Percentiles rank a stretch among this genome's conserved stretches.
Evolutionary conservation across 2,888 invertebrate species (phyloP).

Genomic region (Microchrysa polita): DNA sequence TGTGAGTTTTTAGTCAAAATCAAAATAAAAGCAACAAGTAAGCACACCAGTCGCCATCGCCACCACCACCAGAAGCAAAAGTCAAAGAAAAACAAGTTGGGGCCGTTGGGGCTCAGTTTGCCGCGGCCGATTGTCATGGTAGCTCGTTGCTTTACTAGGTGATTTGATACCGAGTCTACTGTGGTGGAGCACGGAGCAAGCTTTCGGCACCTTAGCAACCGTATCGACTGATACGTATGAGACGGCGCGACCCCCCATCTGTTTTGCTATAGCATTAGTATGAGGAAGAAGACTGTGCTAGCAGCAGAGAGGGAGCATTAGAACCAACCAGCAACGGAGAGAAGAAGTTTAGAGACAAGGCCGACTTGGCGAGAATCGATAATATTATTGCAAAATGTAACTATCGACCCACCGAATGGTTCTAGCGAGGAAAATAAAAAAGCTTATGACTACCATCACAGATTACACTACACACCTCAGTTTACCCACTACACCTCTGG

Average conservation of each 20-base stretch:
- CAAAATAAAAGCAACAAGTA: not conserved
- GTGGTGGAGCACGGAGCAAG: not conserved
- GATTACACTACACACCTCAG: not conserved
- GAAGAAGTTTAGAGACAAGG: not conserved
- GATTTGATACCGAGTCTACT: no score
- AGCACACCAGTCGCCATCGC: not conserved
- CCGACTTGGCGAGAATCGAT: conserved; percentile 5
- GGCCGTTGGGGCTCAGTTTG: not conserved
- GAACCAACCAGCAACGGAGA: not conserved
- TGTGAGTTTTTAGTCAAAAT: not conserved
- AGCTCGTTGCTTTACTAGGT: no score
- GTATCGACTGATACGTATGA: not conserved
- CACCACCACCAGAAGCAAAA: not conserved
- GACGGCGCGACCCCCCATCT: not conserved
- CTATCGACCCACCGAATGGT: not conserved
- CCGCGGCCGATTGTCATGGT: not conserved
- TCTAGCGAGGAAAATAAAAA: not conserved
- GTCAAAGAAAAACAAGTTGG: conserved; percentile 7
- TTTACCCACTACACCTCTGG: not conserved
- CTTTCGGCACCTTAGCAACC: not conserved
- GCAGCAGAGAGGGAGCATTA: not conserved
- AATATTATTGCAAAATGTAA: not conserved
- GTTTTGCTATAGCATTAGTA: not conserved
- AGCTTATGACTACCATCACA: no score
- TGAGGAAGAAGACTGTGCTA: not conserved